Evolutionary conservation across 2,888 invertebrate genomes (phyloP).

Genomic region (Philhelius pedissequus): DNA sequence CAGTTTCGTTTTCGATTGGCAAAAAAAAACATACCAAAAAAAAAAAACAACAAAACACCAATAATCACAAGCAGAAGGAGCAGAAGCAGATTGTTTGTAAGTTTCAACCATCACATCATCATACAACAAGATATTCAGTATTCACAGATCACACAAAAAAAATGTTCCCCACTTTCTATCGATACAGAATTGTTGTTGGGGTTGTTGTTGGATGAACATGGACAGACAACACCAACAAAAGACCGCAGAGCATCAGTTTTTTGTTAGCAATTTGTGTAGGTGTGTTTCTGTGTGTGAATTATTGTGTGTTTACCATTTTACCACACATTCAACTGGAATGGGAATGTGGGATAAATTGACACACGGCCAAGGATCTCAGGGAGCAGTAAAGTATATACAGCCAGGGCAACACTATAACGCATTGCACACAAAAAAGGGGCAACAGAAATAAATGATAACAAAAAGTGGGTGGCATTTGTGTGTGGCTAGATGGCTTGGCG

Average conservation of each 20-base stretch:
- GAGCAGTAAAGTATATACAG: background rate
- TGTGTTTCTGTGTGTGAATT: conserved; percentile 13
- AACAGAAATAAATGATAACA: conserved; percentile 31
- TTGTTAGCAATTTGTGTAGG: background rate
- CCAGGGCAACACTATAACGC: too few species aligned
- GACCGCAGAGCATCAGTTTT: background rate
- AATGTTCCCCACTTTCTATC: conserved; percentile 37
- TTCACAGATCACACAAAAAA: conserved; percentile 3
- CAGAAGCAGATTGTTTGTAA: conserved; percentile 5
- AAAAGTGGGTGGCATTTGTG: conserved; percentile 62
- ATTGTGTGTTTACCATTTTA: background rate
- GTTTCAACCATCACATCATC: background rate
- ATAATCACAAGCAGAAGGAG: conserved; percentile 3
- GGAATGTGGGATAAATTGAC: conserved; percentile 10
- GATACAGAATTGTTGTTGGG: background rate
- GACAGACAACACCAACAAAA: background rate
- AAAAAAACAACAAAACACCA: background rate
- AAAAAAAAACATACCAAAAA: background rate
- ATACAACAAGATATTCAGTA: conserved; percentile 11
- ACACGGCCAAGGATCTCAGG: conserved; percentile 26
- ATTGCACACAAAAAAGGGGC: conserved; percentile 22
- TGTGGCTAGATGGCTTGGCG: background rate
- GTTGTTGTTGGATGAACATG: background rate
- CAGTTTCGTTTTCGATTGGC: conserved; percentile 75
- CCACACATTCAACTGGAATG: conserved; percentile 4